phyloP scores from a whole-genome alignment of 1,140 invertebrate species.

The Rhyacophila brunnea region DNA sequence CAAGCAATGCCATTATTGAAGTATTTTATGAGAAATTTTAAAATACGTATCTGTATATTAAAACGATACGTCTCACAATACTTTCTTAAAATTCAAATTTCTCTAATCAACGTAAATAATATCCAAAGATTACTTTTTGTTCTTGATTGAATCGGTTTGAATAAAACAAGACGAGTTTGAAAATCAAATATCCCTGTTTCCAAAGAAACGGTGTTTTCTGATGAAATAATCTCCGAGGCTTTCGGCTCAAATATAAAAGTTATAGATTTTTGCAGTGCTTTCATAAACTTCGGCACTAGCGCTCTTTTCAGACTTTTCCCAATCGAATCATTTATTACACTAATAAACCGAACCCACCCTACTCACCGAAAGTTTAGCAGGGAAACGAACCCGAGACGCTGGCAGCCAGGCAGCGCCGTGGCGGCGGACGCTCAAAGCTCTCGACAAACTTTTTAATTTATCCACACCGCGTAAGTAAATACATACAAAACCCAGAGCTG shows the following conservation, averaged over 20 bases:
- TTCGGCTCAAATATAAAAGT: not conserved
- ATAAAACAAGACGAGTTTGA: no score
- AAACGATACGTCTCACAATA: no score
- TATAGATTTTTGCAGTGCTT: slow-evolving; percentile 2
- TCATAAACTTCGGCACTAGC: slow-evolving; percentile 7
- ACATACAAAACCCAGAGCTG: slow-evolving; percentile 19
- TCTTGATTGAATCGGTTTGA: no score
- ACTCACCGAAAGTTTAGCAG: slow-evolving; percentile 19
- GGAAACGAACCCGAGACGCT: slow-evolving; percentile 20
- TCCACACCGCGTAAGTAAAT: slow-evolving; percentile 30
- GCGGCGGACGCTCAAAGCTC: slow-evolving; percentile 10
- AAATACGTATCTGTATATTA: no score
- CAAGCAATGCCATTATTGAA: no score
- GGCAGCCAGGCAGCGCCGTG: not conserved
- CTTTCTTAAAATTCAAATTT: no score
- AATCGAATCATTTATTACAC: slow-evolving; percentile 34
- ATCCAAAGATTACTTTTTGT: no score
- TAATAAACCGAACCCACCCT: slow-evolving; percentile 24
- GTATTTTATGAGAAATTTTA: no score
- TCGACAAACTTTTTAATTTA: slow-evolving; percentile 34
- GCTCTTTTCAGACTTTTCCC: slow-evolving; percentile 10
- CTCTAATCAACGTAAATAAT: no score
- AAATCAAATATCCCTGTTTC: no score
- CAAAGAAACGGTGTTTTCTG: no score
- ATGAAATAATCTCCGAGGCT: not conserved